These are phyloP conservation scores for Poeciliopsis occidentalis DNA, from an alignment of 2,113 vertebrate species.

Conservation along the genomic window DNA sequence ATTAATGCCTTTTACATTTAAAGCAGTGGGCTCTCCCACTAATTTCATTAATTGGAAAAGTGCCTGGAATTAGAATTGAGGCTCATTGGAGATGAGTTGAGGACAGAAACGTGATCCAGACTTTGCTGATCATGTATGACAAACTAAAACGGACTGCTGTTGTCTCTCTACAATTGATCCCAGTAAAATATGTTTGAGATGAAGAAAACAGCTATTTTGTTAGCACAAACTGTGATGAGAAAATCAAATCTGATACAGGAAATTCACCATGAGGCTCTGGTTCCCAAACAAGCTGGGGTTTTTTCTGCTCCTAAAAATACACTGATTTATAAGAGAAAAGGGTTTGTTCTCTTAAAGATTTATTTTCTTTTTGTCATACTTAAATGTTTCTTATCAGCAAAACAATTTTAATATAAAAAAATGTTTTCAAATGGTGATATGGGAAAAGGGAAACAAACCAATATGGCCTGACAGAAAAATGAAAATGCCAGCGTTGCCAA, in stretches of 20 bases:
- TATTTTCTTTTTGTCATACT: background rate
- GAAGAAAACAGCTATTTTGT: background rate
- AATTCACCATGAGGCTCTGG: background rate
- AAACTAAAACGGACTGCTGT: background rate
- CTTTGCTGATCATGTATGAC: background rate
- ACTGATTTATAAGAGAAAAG: background rate
- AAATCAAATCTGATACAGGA: background rate
- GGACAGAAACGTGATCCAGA: background rate
- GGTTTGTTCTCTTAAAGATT: background rate
- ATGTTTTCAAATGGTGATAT: background rate
- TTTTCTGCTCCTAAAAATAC: background rate
- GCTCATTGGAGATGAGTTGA: background rate
- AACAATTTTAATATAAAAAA: background rate
- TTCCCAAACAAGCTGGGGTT: background rate
- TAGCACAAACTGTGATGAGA: background rate
- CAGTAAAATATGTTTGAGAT: slow-evolving; percentile 7
- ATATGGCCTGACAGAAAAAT: background rate
- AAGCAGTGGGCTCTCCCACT: background rate
- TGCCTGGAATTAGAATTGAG: background rate
- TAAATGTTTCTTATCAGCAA: background rate
- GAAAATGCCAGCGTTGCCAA: background rate
- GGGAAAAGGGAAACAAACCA: background rate
- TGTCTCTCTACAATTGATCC: background rate
- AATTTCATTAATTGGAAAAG: background rate
- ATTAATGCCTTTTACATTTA: background rate